These are phyloP conservation scores for Sebastes fasciatus DNA, from an alignment of 2,113 vertebrate genomes.

Conservation along the genomic window DNA sequence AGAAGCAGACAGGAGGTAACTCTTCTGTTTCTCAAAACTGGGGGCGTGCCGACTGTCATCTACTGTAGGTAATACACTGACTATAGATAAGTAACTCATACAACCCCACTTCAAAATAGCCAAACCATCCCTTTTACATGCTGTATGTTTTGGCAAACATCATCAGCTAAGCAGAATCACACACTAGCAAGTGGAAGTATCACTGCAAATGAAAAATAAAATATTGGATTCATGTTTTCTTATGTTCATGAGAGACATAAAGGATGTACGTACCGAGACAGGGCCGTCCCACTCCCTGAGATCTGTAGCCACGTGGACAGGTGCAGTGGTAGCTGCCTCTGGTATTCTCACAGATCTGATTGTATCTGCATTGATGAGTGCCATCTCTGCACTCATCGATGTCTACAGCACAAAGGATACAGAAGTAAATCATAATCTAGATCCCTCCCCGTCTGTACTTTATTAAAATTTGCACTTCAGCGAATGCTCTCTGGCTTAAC, in stretches of 20 bases:
- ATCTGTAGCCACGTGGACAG: constrained; percentile 91
- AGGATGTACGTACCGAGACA: constrained; percentile 89
- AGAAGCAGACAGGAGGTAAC: too few species aligned
- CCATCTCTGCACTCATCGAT: constrained; percentile 94
- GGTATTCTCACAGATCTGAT: constrained; percentile 96
- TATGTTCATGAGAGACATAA: constrained; percentile 14
- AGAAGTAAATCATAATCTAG: neutral
- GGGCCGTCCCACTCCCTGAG: constrained; percentile 89
- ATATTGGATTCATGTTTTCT: neutral
- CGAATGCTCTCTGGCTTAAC: neutral
- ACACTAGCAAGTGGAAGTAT: neutral
- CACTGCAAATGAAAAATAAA: neutral
- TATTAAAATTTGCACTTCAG: neutral
- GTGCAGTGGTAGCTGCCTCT: constrained; percentile 92
- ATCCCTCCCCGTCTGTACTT: neutral
- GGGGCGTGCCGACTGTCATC: too few species aligned
- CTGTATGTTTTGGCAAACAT: neutral
- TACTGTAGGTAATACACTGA: too few species aligned
- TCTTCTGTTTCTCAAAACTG: too few species aligned
- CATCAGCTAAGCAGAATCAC: neutral
- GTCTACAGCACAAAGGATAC: constrained; percentile 81
- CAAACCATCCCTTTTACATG: neutral
- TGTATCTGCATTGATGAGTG: constrained; percentile 94
- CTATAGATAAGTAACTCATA: too few species aligned
- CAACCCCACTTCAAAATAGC: too few species aligned